These are phyloP conservation scores for Hyla sarda DNA, from an alignment of 2,113 vertebrate genomes.

Conservation along the genomic window DNA sequence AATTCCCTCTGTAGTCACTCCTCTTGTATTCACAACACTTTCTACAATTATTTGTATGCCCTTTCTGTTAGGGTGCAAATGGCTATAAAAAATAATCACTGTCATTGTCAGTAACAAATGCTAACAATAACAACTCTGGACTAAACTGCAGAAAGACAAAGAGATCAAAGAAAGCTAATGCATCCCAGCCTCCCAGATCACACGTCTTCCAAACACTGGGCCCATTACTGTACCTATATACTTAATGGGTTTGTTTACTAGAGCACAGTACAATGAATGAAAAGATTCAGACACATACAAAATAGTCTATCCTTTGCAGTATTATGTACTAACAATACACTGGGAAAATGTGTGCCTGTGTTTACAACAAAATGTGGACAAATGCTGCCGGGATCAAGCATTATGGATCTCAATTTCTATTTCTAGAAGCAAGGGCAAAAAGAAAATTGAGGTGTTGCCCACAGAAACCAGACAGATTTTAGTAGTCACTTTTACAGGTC, in stretches of 20 bases:
- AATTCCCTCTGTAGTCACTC: conserved; percentile 44
- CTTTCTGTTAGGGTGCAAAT: conserved; percentile 55
- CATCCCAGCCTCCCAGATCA: conserved; percentile 46
- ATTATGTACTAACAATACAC: neutral
- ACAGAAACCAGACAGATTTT: neutral
- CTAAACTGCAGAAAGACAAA: conserved; percentile 44
- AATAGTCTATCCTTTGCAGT: neutral
- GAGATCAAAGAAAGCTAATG: conserved; percentile 55
- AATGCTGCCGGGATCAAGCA: neutral
- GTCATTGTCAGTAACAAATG: conserved; percentile 55
- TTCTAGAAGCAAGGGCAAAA: neutral
- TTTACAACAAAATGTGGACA: neutral
- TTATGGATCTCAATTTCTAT: neutral
- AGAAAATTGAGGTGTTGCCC: neutral
- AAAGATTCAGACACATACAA: neutral
- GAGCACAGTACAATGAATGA: neutral
- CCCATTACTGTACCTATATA: conserved; percentile 35
- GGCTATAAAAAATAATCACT: conserved; percentile 57
- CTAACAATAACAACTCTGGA: conserved; percentile 54
- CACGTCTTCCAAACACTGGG: conserved; percentile 34
- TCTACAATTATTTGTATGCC: conserved; percentile 55
- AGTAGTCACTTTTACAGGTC: too few relatives aligned
- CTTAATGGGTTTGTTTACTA: conserved; percentile 36
- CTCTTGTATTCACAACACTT: conserved; percentile 55
- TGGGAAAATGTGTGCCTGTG: neutral